Base-by-base conservation (phyloP, 2,888 invertebrate species). In the Netelia melanura region DNA sequence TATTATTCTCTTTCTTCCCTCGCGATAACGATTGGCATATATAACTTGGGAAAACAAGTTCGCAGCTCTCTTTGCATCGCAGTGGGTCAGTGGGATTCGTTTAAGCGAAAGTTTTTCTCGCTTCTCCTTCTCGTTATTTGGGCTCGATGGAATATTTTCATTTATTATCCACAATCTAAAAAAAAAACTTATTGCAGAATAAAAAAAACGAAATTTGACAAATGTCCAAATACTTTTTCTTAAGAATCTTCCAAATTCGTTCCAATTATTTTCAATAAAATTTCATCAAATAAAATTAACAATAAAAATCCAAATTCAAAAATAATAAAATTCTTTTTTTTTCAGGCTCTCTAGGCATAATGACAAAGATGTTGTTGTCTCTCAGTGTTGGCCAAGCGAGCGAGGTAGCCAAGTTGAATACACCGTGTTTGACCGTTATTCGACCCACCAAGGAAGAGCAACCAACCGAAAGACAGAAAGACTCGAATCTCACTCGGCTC, bases 401-500 rank as follows among this genome's bases (percentile, higher is more conserved):
- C 86, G 86, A 89, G 90, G 87, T 88, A 83, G 88, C 88, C 89
- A 89, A 90, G 89, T 91, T 81, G 91, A 89, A 90, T 91, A 91
- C 89, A 88, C 88, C 30, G 58, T 74, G 62, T 89, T 84, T 88
- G 87, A 93, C 92, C 93, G 93, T 93, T 93, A 93, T 91, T 88
- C 88, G 93, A 93, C 93, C 93, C 91, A 92, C 91, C 93, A 86
- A 89, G 54, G 82, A 84, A 83, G 83, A 54, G 17, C 2, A 21
- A 58, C 58, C 48, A 14, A 21, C 58, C 58, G 21, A 58, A 9
- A 10, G 58, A 48, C 14, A 11, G 48, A 48, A 14, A 48, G 48
- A 48, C 14, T 11, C 48, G 48, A 48, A 48, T 11, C 48, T 14
- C 48, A 48, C 14, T 48, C 14, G 14, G 14, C 48, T 48, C 48